These are phyloP conservation scores for Platysternon megacephalum DNA, from an alignment of 2,113 vertebrate genomes.

Conservation along the genomic window DNA sequence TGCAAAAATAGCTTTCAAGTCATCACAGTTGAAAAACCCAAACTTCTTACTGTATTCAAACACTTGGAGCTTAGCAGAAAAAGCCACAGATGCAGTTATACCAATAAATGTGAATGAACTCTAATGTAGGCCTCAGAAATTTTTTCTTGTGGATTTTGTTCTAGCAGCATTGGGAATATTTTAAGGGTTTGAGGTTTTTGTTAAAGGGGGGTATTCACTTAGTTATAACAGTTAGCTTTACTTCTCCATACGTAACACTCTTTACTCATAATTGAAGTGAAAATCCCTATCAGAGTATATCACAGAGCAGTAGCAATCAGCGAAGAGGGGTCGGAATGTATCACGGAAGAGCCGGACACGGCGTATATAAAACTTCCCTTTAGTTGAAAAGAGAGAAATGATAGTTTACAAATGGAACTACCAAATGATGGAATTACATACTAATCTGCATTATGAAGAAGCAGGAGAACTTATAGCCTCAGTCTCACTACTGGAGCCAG, in stretches of 20 bases:
- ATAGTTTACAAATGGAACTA: not conserved
- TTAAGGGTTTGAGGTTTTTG: not conserved
- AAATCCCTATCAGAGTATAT: not conserved
- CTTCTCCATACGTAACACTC: not conserved
- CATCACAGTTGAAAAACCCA: not conserved
- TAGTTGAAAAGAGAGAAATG: not conserved
- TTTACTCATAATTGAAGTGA: not conserved
- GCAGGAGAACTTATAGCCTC: not conserved
- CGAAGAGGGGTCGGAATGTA: not conserved
- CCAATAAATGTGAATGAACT: not conserved
- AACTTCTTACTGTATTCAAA: slow-evolving; percentile 9
- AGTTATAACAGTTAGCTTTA: not conserved
- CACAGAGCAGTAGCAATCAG: not conserved
- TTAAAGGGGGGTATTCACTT: not conserved
- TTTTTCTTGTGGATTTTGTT: not conserved
- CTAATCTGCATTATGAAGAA: not conserved
- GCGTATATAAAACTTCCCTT: not conserved
- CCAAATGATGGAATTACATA: not conserved
- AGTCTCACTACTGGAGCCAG: not conserved
- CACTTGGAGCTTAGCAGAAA: not conserved
- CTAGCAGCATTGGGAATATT: not conserved
- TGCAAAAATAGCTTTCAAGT: slow-evolving; percentile 16
- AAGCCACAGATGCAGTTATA: not conserved
- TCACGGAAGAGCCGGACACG: not conserved
- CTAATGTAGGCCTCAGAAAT: not conserved